Evolutionary conservation across 2,113 vertebrate genomes (phyloP).

Genomic region (Cricetomys ansorgei): DNA sequence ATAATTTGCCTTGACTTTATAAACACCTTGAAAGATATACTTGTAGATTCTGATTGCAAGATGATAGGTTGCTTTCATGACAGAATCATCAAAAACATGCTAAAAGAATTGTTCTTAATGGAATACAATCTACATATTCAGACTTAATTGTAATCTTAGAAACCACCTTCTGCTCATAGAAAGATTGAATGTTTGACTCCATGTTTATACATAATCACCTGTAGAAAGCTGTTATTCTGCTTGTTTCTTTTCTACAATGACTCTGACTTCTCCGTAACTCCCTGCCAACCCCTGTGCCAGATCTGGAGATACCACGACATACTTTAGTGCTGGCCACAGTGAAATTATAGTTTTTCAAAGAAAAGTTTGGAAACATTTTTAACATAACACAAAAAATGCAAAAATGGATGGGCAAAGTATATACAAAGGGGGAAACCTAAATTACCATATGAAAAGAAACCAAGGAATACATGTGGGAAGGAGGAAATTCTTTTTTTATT

Average conservation of each 20-base stretch:
- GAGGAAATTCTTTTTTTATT: background rate
- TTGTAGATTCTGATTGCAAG: constrained; percentile 63
- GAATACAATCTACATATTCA: constrained; percentile 58
- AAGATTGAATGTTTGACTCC: constrained; percentile 61
- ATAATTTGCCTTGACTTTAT: constrained; percentile 54
- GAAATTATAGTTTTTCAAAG: background rate
- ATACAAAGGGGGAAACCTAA: background rate
- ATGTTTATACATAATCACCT: constrained; percentile 52
- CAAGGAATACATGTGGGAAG: background rate
- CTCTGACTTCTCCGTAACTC: background rate
- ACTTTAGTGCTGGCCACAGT: background rate
- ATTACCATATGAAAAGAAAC: background rate
- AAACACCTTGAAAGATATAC: constrained; percentile 57
- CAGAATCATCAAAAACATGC: constrained; percentile 22
- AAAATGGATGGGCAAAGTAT: background rate
- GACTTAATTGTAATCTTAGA: constrained; percentile 67
- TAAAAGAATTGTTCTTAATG: constrained; percentile 61
- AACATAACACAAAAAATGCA: background rate
- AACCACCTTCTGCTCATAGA: constrained; percentile 50
- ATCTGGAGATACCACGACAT: background rate
- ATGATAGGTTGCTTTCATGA: constrained; percentile 62
- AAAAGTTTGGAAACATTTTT: background rate
- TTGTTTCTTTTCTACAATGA: constrained; percentile 42
- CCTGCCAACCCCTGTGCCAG: background rate
- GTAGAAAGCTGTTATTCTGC: constrained; percentile 50